A percentile compares a stretch with the other conserved stretches of the same genome.
These are phyloP conservation scores for Caranx ignobilis DNA, from an alignment of 2,113 vertebrate species.

Conservation along the genomic window DNA sequence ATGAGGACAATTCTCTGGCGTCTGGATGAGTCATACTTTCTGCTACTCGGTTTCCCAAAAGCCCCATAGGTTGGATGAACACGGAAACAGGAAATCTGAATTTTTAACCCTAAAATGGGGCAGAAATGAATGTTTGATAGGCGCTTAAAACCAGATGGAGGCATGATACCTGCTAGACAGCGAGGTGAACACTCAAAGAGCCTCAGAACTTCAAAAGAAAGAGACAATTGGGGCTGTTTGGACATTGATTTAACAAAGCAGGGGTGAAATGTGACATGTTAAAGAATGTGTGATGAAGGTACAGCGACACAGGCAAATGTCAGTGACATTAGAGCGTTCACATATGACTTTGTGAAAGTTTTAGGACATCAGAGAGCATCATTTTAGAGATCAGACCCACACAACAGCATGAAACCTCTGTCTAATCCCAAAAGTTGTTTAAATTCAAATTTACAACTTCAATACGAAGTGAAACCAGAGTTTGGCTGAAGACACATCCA, in stretches of 20 bases:
- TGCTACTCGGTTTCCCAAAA: conserved; percentile 69
- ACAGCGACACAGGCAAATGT: background rate
- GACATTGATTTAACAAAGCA: background rate
- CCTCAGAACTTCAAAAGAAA: background rate
- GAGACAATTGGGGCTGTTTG: background rate
- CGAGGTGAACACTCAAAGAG: background rate
- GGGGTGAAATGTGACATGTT: no score
- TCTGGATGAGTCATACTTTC: conserved; percentile 75
- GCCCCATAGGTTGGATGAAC: conserved; percentile 70
- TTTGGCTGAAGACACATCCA: background rate
- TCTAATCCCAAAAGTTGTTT: background rate
- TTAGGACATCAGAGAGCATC: no score
- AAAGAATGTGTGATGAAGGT: background rate
- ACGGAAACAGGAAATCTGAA: conserved; percentile 47
- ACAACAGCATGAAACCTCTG: background rate
- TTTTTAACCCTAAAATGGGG: conserved; percentile 64
- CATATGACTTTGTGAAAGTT: background rate
- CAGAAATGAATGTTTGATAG: conserved; percentile 64
- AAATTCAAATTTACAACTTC: background rate
- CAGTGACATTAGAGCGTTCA: background rate
- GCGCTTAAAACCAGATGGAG: conserved; percentile 43
- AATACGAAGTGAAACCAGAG: background rate
- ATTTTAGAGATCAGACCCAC: background rate
- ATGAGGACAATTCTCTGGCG: conserved; percentile 75
- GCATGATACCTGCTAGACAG: conserved; percentile 7